Percentiles rank a stretch among this genome's conserved stretches.
phyloP scores from a whole-genome alignment of 37 sponge, comb jelly and placozoan species.

The Spongia lamella region DNA sequence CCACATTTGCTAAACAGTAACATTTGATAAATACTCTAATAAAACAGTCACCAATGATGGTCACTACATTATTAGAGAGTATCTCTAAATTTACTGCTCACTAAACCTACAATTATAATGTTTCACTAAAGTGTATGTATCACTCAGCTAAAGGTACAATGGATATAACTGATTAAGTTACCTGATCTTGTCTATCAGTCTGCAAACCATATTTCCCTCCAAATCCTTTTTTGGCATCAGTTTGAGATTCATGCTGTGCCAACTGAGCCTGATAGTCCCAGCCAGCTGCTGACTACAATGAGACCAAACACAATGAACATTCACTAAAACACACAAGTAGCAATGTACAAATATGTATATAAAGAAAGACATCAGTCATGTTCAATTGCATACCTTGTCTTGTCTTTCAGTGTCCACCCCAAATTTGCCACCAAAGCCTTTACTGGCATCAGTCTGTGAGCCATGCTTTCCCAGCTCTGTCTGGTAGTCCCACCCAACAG shows the following conservation, averaged over 20 bases:
- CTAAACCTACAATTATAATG: too few species aligned
- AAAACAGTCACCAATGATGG: too few species aligned
- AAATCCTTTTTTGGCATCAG: slow-evolving; percentile 85
- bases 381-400: slow-evolving; percentile 56
- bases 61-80: too few species aligned
- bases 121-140: too few species aligned
- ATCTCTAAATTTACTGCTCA: too few species aligned
- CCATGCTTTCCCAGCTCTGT: slow-evolving; percentile 72
- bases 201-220: slow-evolving; percentile 92
- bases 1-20: too few species aligned
- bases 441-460: slow-evolving; percentile 85
- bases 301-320: too few species aligned
- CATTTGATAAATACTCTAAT: too few species aligned
- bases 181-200: slow-evolving; percentile 53
- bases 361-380: not conserved
- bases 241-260: slow-evolving; percentile 85
- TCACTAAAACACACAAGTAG: not conserved
- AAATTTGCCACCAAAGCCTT: slow-evolving; percentile 94
- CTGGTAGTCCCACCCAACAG: slow-evolving; percentile 83
- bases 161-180: too few species aligned
- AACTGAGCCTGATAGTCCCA: slow-evolving; percentile 78
- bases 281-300: slow-evolving; percentile 69
- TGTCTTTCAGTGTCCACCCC: slow-evolving; percentile 87
- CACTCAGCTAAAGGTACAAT: too few species aligned
- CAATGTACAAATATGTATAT: slow-evolving; percentile 10